A percentile compares a stretch with the other conserved stretches of the same genome.
These are phyloP conservation scores for Hydrochoerus hydrochaeris DNA, from an alignment of 2,113 vertebrate species.

Conservation along the genomic window DNA sequence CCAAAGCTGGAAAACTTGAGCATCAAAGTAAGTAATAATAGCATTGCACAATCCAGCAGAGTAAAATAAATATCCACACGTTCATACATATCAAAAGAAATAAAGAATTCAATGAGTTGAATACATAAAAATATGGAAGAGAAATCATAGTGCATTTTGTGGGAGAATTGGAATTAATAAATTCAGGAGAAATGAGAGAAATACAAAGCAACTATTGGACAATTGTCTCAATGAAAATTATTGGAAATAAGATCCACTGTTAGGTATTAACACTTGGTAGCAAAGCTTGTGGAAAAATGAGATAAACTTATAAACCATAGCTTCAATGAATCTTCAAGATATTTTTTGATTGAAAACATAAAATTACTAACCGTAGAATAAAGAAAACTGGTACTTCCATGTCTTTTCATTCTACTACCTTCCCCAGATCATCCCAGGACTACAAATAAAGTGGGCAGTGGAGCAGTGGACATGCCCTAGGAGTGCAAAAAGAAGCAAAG, in stretches of 20 bases:
- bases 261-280: background rate
- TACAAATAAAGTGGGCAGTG: background rate
- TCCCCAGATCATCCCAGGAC: background rate
- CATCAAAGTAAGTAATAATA: background rate
- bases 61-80: slow-evolving; percentile 27
- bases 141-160: background rate
- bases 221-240: background rate
- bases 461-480: background rate
- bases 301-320: background rate
- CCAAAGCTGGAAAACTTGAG: background rate
- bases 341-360: background rate
- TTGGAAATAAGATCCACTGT: background rate
- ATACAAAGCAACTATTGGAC: background rate
- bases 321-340: background rate
- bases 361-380: background rate
- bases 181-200: background rate
- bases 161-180: background rate
- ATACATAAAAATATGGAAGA: background rate
- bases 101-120: background rate
- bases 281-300: background rate
- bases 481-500: background rate
- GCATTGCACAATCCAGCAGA: background rate
- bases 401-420: background rate
- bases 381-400: background rate
- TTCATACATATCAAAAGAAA: background rate